phyloP scores from a whole-genome alignment of 2,797 vertebrate species.

The Loriculus beryllinus region DNA sequence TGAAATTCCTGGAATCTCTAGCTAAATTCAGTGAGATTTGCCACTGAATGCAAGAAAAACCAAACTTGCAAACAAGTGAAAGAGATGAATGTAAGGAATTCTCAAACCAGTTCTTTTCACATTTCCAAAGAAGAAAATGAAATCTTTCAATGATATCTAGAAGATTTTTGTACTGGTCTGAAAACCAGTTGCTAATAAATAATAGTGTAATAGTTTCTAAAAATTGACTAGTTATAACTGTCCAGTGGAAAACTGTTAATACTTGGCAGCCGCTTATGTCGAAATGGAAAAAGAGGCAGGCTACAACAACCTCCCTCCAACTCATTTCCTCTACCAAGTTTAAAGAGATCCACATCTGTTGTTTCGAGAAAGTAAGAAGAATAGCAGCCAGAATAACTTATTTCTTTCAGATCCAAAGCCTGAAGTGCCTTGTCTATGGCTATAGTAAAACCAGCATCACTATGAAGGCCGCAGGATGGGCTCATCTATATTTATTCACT shows the following conservation, averaged over 20 bases:
- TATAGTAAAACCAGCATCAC: neutral
- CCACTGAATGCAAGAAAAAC: neutral
- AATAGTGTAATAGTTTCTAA: neutral
- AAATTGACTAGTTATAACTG: neutral
- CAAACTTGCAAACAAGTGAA: neutral
- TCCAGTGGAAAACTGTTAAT: neutral
- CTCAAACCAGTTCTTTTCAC: neutral
- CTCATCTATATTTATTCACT: neutral
- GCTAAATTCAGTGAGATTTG: neutral
- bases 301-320: neutral
- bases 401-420: neutral
- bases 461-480: neutral
- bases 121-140: neutral
- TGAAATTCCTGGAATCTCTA: neutral
- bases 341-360: neutral
- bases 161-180: neutral
- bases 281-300: neutral
- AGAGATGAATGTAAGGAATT: neutral
- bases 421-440: neutral
- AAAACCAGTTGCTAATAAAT: neutral
- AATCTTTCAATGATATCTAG: neutral
- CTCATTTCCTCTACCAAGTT: neutral
- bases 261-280: neutral
- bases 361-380: neutral
- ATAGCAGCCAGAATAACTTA: neutral